Evolutionary conservation across 2,888 invertebrate species (phyloP), one percentile per base, ranked within the genome.

Genomic region (Drosophila quinaria): DNA sequence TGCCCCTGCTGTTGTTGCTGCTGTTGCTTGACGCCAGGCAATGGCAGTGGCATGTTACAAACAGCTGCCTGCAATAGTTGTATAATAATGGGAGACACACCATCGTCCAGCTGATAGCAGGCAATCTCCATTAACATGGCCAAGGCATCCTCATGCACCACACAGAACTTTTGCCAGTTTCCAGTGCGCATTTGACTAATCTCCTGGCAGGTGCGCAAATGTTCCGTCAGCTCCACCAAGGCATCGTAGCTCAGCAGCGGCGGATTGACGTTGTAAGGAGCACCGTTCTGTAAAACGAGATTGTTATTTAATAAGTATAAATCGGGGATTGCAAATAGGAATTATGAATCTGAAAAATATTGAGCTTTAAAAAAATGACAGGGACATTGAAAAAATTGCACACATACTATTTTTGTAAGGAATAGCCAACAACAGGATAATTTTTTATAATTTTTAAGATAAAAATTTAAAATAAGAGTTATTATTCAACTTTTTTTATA

Each of bases 121-220:
- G 97, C 97, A 50, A 97, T 96, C 68, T 96, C 94, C 88, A 98
- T 94, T 87, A 98, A 95, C 80, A 97, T 96, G 29, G 97, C 94
- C 51, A 98, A 95, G 4, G 96, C 95, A 80, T 94, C 94, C 31
- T 96, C 95, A 87, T 96, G 96, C 37, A 94, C 94, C 2, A 95
- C 92, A 90, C 98, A 98, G 91, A 97, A 97, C 90, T 96, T 95
- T 92, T 99, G 98, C 99, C 99, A 99, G 93, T 99, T 99, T 80
- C 97, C 96, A 0, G 98, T 97, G 59, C 99, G 96, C 58, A 96
- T 95, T 56, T 96, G 95, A 37, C 98, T 98, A 65, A 99, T 97
- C 92, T 99, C 99, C 55, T 97, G 95, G 87, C 98, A 98, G 4
- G 97, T 96, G 92, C 98, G 98, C 72, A 99, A 94, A 92, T 98